These are phyloP conservation scores for Malurus alboscapulatus DNA, from an alignment of 2,113 vertebrate genomes.

Conservation along the genomic window DNA sequence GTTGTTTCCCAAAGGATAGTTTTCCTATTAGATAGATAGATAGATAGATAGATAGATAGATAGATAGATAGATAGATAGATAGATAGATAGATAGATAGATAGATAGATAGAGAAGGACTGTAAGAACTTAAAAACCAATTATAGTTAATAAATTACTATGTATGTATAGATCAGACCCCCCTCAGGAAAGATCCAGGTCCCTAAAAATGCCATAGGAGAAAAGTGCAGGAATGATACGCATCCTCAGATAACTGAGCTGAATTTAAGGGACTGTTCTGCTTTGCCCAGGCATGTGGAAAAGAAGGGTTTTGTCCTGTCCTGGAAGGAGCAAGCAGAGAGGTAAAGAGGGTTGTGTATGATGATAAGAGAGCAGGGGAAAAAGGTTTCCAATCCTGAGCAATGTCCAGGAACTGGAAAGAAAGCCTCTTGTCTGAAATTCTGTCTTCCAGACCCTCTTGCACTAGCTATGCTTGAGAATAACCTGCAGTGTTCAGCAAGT, in stretches of 20 bases:
- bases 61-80: background rate
- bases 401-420: background rate
- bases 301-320: background rate
- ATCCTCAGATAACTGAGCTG: background rate
- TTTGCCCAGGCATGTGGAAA: background rate
- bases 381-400: background rate
- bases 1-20: background rate
- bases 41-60: background rate
- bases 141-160: background rate
- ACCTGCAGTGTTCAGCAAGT: background rate
- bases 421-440: background rate
- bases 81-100: background rate
- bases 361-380: background rate
- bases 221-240: background rate
- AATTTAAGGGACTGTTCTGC: background rate
- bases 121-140: background rate
- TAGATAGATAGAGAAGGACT: background rate
- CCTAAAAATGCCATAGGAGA: background rate
- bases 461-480: background rate
- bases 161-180: background rate
- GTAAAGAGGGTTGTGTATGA: background rate
- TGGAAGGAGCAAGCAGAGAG: background rate
- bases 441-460: background rate
- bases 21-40: background rate
- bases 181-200: background rate